phyloP scores from a whole-genome alignment of 2,113 vertebrate genomes.

The Macquaria ambigua region DNA sequence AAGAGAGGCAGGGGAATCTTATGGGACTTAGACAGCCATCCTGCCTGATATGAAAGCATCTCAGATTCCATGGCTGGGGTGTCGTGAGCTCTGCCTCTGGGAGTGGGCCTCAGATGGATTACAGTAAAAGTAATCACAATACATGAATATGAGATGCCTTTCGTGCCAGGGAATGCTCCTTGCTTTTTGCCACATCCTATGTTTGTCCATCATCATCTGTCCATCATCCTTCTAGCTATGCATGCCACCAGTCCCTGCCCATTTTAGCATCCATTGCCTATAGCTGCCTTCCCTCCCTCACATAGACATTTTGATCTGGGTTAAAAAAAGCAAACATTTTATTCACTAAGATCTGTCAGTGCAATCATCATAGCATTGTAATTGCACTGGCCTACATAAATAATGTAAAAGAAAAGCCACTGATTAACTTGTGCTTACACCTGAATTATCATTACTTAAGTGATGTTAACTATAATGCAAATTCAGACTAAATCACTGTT shows the following conservation, averaged over 20 bases:
- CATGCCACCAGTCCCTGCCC: conserved; percentile 14
- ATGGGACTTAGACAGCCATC: conserved; percentile 74
- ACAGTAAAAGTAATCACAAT: conserved; percentile 75
- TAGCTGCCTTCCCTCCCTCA: conserved; percentile 5
- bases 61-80: conserved; percentile 70
- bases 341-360: conserved; percentile 2
- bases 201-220: conserved; percentile 71
- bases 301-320: neutral
- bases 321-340: conserved; percentile 4
- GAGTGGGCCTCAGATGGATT: conserved; percentile 72
- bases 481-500: conserved; percentile 10
- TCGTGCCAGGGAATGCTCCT: conserved; percentile 36
- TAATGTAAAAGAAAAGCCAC: conserved; percentile 21
- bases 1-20: conserved; percentile 62
- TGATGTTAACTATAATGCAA: neutral
- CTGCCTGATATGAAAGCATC: conserved; percentile 75
- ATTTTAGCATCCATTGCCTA: conserved; percentile 27
- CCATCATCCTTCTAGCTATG: conserved; percentile 52
- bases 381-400: conserved; percentile 14
- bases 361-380: conserved; percentile 1
- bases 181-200: conserved; percentile 65
- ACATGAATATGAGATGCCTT: conserved; percentile 75
- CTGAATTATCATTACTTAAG: conserved; percentile 22
- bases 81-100: conserved; percentile 72
- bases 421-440: conserved; percentile 27